Conservation (phyloP, 2,113 vertebrate genomes). For the Cheilinus undulatus region DNA sequence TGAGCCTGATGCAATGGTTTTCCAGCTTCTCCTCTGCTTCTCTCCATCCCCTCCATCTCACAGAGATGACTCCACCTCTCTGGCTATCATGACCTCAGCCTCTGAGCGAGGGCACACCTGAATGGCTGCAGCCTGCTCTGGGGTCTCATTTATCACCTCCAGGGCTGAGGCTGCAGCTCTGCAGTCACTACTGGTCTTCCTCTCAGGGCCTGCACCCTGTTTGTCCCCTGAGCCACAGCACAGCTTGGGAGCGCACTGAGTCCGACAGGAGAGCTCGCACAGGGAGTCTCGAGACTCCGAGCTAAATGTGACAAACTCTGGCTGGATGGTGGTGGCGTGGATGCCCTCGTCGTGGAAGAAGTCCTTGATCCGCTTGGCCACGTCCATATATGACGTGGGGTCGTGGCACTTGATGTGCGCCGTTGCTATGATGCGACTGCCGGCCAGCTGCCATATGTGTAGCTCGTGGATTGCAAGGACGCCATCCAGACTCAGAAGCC, state of each 20-base stretch:
- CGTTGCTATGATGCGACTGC: slow-evolving; percentile 97
- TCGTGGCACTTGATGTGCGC: slow-evolving; percentile 99
- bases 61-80: slow-evolving; percentile 84
- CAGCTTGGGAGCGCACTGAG: slow-evolving; percentile 96
- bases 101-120: slow-evolving; percentile 55
- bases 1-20: slow-evolving; percentile 34
- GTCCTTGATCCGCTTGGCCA: slow-evolving; percentile 97
- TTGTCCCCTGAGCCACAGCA: slow-evolving; percentile 90
- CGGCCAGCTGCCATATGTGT: slow-evolving; percentile 98
- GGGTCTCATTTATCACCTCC: slow-evolving; percentile 87
- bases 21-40: slow-evolving; percentile 23
- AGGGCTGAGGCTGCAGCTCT: slow-evolving; percentile 79
- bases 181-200: slow-evolving; percentile 47
- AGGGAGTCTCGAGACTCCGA: slow-evolving; percentile 88
- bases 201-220: slow-evolving; percentile 72
- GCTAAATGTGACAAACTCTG: slow-evolving; percentile 93
- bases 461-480: slow-evolving; percentile 96
- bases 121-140: slow-evolving; percentile 25
- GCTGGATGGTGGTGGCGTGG: slow-evolving; percentile 98
- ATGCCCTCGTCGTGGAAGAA: slow-evolving; percentile 98
- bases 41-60: slow-evolving; percentile 54
- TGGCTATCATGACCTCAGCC: slow-evolving; percentile 37
- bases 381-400: slow-evolving; percentile 96
- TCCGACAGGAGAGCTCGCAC: slow-evolving; percentile 96
- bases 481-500: slow-evolving; percentile 89